Conservation (phyloP, 2,113 vertebrate genomes). For the Albula glossodonta region DNA sequence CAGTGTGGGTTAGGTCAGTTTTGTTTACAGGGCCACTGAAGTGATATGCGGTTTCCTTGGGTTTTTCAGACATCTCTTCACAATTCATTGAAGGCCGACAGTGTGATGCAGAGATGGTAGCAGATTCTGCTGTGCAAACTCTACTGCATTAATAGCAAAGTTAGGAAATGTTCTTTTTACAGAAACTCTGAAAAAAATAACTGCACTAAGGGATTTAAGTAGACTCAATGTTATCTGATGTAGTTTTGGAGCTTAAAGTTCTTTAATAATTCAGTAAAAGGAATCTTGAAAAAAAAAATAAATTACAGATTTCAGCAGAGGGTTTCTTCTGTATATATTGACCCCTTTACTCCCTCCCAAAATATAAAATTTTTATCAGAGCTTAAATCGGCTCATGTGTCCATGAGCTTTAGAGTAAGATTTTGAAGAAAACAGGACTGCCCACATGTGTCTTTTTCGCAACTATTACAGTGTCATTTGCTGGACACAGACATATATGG, state of each 20-base stretch:
- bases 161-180: not conserved
- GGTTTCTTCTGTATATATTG: not conserved
- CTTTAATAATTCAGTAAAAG: conserved; percentile 21
- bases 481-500: too few relatives aligned
- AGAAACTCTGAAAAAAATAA: conserved; percentile 7
- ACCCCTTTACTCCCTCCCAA: too few relatives aligned
- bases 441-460: not conserved
- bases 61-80: too few relatives aligned
- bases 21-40: not conserved
- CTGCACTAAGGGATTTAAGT: not conserved
- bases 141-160: not conserved
- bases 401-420: not conserved
- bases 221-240: conserved; percentile 4
- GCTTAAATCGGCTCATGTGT: too few relatives aligned
- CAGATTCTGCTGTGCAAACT: conserved; percentile 7
- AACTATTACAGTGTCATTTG: not conserved
- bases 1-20: too few relatives aligned
- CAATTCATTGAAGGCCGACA: not conserved
- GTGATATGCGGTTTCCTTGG: not conserved
- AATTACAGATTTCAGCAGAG: conserved; percentile 13
- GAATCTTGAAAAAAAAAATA: not conserved
- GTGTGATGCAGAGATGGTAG: not conserved
- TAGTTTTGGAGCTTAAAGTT: conserved; percentile 1
- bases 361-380: too few relatives aligned
- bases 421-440: not conserved